Percentiles rank a stretch among this genome's conserved stretches.
Conservation (phyloP, 2,797 vertebrate species). For the Fistularia tabacaria region DNA sequence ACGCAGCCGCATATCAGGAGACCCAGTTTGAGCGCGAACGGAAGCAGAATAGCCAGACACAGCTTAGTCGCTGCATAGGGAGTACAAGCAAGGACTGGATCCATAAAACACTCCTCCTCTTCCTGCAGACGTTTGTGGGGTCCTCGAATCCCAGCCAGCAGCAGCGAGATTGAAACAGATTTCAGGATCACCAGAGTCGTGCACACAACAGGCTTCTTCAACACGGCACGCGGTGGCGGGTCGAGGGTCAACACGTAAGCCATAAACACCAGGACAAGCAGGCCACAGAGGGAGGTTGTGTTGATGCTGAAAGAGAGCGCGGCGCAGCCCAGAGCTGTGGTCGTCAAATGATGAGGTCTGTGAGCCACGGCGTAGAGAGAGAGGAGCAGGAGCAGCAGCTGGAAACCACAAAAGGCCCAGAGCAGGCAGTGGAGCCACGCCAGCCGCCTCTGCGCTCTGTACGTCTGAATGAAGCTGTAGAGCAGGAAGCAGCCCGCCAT, state of each 20-base stretch:
- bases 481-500: conserved; percentile 67
- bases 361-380: conserved; percentile 68
- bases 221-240: conserved; percentile 22
- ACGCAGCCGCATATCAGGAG: conserved; percentile 46
- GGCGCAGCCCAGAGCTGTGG: conserved; percentile 64
- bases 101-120: conserved; percentile 57
- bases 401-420: conserved; percentile 68
- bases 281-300: conserved; percentile 62
- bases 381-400: conserved; percentile 72
- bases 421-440: conserved; percentile 68
- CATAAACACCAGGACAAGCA: conserved; percentile 62
- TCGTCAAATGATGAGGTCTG: conserved; percentile 65
- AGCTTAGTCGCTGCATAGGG: conserved; percentile 72
- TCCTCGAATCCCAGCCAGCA: conserved; percentile 63
- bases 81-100: conserved; percentile 52
- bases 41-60: conserved; percentile 67
- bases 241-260: conserved; percentile 57
- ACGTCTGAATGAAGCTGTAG: conserved; percentile 65
- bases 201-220: conserved; percentile 44
- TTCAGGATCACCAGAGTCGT: conserved; percentile 37
- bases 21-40: conserved; percentile 57
- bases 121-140: conserved; percentile 15
- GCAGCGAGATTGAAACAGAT: conserved; percentile 63
- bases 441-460: conserved; percentile 34
- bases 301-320: conserved; percentile 78